phyloP scores from a whole-genome alignment of 2,888 invertebrate genomes.

The Hybos culiciformis region DNA sequence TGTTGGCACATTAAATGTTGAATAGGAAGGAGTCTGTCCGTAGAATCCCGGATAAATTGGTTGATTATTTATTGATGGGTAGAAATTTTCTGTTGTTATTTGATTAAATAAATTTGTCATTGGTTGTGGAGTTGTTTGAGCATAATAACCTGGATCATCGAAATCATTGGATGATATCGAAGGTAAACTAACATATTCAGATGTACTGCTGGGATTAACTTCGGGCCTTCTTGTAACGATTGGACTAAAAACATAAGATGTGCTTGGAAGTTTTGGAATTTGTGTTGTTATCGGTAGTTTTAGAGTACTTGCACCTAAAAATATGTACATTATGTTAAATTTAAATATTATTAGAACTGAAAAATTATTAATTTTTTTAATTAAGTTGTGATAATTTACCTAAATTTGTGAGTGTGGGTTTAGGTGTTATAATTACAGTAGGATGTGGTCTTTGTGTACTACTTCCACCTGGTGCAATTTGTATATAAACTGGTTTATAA shows the following conservation, averaged over 20 bases:
- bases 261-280: conserved; percentile 29
- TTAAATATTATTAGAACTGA: too few species aligned
- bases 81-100: conserved; percentile 18
- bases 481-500: conserved; percentile 21
- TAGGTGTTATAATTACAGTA: conserved; percentile 54
- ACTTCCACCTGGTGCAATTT: conserved; percentile 6
- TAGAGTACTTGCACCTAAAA: conserved; percentile 14
- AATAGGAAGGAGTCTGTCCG: conserved; percentile 27
- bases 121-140: conserved; percentile 9
- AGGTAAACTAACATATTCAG: conserved; percentile 18
- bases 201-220: conserved; percentile 11
- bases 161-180: conserved; percentile 31
- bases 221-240: conserved; percentile 25
- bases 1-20: conserved; percentile 30
- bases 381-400: conserved; percentile 16
- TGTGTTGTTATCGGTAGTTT: conserved; percentile 13
- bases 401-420: conserved; percentile 39
- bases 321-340: too few species aligned
- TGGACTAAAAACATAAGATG: conserved; percentile 34
- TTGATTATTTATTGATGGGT: conserved; percentile 22
- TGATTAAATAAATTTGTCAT: too few species aligned
- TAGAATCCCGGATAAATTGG: conserved; percentile 33
- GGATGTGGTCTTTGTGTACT: conserved; percentile 43
- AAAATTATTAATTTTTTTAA: too few species aligned
- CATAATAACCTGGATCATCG: conserved; percentile 33